A percentile compares a stretch with the other conserved stretches of the same genome.
phyloP scores from a whole-genome alignment of 1,140 invertebrate species.

The Trichogramma pretiosum region DNA sequence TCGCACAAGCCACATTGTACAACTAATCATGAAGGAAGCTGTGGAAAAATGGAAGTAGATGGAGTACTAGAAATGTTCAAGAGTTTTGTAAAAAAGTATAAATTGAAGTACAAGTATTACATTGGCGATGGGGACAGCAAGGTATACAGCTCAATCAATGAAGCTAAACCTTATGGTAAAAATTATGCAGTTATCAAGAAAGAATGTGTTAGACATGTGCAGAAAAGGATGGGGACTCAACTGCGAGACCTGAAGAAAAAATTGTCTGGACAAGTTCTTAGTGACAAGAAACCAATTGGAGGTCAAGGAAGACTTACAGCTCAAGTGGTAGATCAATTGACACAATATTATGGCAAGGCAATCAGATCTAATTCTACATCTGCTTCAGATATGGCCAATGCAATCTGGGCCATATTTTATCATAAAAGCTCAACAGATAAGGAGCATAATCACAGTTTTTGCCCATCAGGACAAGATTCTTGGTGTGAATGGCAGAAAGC shows the following conservation, averaged over 20 bases:
- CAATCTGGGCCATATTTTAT: background rate
- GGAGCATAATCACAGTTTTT: background rate
- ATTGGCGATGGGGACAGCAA: too few relatives aligned
- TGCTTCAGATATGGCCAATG: background rate
- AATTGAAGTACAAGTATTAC: too few relatives aligned
- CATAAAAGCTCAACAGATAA: background rate
- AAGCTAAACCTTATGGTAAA: background rate
- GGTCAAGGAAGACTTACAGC: background rate
- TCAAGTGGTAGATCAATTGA: background rate
- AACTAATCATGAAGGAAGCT: too few relatives aligned
- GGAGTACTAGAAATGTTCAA: too few relatives aligned
- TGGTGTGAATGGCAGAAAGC: background rate
- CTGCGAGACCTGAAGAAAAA: background rate
- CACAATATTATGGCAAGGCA: background rate
- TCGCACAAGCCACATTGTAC: too few relatives aligned
- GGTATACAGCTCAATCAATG: too few relatives aligned
- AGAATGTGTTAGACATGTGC: too few relatives aligned
- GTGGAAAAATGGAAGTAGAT: too few relatives aligned
- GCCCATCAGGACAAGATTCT: background rate
- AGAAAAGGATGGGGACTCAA: background rate
- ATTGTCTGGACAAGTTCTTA: background rate
- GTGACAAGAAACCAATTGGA: background rate
- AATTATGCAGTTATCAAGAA: background rate
- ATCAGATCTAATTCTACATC: background rate
- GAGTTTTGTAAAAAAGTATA: too few relatives aligned